phyloP scores from a whole-genome alignment of 2,888 invertebrate genomes.

The Watsonalla binaria region DNA sequence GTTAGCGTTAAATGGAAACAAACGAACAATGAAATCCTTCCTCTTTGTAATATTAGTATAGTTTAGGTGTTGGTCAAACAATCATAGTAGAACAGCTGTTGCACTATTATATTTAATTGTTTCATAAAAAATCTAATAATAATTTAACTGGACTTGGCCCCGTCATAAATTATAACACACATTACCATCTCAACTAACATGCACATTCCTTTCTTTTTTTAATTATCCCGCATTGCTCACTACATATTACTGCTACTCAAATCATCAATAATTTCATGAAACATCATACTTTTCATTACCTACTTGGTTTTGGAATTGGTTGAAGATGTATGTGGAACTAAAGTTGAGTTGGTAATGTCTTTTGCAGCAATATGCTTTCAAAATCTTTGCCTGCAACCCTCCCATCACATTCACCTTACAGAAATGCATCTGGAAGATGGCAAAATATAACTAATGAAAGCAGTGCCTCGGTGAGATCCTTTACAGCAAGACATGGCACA shows the following conservation, averaged over 20 bases:
- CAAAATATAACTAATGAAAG: constrained; percentile 10
- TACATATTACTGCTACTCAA: background rate
- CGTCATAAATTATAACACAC: background rate
- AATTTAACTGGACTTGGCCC: no score
- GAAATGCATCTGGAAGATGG: constrained; percentile 25
- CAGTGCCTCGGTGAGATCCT: constrained; percentile 5
- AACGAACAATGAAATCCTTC: no score
- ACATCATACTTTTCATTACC: background rate
- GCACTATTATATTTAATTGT: no score
- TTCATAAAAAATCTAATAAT: no score
- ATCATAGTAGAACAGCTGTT: no score
- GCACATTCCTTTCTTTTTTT: no score
- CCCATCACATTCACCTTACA: constrained; percentile 52
- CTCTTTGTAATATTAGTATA: no score
- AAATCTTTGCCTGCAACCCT: constrained; percentile 61
- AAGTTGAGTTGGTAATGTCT: constrained; percentile 54
- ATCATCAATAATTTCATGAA: background rate
- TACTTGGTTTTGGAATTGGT: background rate
- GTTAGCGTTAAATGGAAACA: no score
- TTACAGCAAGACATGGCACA: background rate
- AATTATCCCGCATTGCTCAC: background rate
- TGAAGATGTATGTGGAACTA: constrained; percentile 11
- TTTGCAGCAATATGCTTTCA: constrained; percentile 58
- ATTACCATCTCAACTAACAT: background rate
- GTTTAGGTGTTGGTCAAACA: no score